A percentile compares a stretch with the other conserved stretches of the same genome.
Conservation (phyloP, 2,113 vertebrate species). For the Sterna hirundo region DNA sequence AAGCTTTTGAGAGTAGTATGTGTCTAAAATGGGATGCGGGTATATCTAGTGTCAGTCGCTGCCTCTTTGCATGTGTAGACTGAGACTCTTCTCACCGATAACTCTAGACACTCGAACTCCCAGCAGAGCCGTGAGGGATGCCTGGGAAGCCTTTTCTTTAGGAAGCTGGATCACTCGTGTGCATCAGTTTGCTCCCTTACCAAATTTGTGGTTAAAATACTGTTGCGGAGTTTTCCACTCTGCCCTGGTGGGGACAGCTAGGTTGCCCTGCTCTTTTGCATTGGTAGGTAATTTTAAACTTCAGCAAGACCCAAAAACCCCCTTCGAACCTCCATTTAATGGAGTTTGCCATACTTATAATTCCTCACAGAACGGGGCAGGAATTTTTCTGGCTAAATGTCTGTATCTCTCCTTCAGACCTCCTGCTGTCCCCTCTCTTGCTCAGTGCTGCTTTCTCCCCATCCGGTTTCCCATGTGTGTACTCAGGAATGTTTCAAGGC, state of each 20-base stretch:
- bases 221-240: neutral
- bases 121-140: accelerated
- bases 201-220: neutral
- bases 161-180: neutral
- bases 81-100: neutral
- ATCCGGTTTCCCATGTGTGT: neutral
- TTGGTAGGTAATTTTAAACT: neutral
- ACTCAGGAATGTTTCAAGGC: constrained; percentile 20
- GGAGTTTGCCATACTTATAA: neutral
- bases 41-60: neutral
- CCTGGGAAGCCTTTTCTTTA: neutral
- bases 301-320: neutral
- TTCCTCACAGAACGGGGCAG: neutral
- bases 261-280: neutral
- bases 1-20: neutral
- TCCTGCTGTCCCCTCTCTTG: constrained; percentile 42
- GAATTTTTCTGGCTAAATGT: neutral
- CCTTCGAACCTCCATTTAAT: neutral
- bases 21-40: neutral
- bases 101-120: neutral
- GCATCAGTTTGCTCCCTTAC: neutral
- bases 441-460: neutral
- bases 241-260: neutral
- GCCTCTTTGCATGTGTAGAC: neutral
- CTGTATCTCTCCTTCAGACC: neutral